Evolutionary conservation across 2,888 invertebrate genomes (phyloP), one percentile per base, ranked within the genome.

Genomic region (Ormyrus labotus): DNA sequence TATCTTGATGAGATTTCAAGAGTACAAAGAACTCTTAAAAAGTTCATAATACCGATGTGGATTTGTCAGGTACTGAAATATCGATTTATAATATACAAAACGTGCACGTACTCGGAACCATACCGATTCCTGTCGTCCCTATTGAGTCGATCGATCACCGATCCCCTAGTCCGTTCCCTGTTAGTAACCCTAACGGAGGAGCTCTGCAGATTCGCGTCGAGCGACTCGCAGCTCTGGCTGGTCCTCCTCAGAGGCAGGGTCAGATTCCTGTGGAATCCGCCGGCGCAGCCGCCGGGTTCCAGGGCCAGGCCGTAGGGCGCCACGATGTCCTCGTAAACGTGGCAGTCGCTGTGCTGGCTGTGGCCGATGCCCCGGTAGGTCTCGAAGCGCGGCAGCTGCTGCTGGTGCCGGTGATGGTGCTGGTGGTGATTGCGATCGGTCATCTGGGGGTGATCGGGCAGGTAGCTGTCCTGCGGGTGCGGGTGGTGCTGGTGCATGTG

Each of bases 251-350:
- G 85, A 7, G 88, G 88, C 50, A 90, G 72, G n/a, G 90, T 89
- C 45, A 87, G 84, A 75, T 87, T 89, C 6, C 89, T 85, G 6
- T 87, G 87, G 69, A 87, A 85, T 1, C 74, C 75, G 5, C 72
- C 78, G 5, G 19, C 19, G 19, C 19, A 19, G 19, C 57, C 71
- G 45, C 82, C 68, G 58, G 79, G 76, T 58, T 79, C 70, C 50
- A 80, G 53, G 57, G 63, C 34, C 65, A 80, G 51, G 48, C 81
- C 69, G 78, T 83, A 65, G 53, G 84, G 71, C 6, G 74, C 51
- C 61, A 81, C 78, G 67, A 90, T 88, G 84, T 90, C 90, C 83
- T 90, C 90, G 87, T 90, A 90, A 58, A 90, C 87, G 83, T 90
- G 90, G 9, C 81, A 73, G 13, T 81, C 79, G 34, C 34, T 34